Conservation (phyloP, 2,888 invertebrate species). For the Polymixis lichenea region DNA sequence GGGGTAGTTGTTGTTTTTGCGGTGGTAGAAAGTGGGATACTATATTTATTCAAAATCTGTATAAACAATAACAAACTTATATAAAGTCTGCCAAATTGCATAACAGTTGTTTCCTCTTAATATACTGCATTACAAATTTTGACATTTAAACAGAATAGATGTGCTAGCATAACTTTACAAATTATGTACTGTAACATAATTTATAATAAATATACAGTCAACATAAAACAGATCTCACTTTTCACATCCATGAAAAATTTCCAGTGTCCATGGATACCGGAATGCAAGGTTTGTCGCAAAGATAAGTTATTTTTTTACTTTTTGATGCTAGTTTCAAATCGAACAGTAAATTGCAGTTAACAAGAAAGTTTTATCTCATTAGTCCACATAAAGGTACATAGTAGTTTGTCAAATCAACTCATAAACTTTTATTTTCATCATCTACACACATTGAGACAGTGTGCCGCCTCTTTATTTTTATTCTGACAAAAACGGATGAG, state of each 20-base stretch:
- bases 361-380: not conserved
- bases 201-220: not conserved
- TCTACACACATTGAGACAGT: constrained; percentile 11
- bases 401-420: not conserved
- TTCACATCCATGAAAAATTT: not conserved
- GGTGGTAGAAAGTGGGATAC: not conserved
- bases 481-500: constrained; percentile 13
- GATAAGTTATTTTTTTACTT: not conserved
- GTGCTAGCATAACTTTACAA: too few species aligned
- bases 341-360: not conserved
- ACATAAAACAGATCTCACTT: not conserved
- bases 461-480: constrained; percentile 18
- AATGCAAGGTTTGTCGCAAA: not conserved
- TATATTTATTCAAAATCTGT: not conserved
- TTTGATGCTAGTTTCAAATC: not conserved
- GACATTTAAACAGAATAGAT: not conserved
- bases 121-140: not conserved
- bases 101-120: not conserved
- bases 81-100: not conserved
- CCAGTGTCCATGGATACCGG: not conserved
- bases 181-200: too few species aligned
- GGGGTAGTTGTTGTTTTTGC: not conserved
- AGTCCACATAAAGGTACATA: not conserved
- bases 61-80: not conserved
- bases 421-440: not conserved